Evolutionary conservation across 2,113 vertebrate species (phyloP).

Genomic region (Tachysurus vachellii): DNA sequence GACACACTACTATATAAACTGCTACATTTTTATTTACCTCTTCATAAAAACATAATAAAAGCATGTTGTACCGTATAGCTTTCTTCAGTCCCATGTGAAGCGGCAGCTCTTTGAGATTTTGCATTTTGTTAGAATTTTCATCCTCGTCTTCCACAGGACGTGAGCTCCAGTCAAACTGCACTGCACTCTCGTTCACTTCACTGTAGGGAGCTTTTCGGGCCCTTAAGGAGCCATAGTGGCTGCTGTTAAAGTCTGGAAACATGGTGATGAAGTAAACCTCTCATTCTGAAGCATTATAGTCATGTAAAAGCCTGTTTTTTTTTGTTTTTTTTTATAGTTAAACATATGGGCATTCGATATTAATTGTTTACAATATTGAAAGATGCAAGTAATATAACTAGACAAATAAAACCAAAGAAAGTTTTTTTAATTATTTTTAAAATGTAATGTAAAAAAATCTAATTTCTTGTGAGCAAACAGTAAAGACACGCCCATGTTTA

Average conservation of each 20-base stretch:
- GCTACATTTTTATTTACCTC: neutral
- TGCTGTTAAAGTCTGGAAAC: constrained; percentile 28
- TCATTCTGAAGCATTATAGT: neutral
- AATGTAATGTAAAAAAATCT: too few species aligned
- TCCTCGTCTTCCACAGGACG: constrained; percentile 40
- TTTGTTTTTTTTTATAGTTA: too few species aligned
- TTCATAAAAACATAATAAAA: neutral
- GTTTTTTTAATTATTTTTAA: too few species aligned
- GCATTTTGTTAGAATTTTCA: neutral
- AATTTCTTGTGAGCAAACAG: too few species aligned
- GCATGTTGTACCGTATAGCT: constrained; percentile 62
- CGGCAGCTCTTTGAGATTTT: constrained; percentile 56
- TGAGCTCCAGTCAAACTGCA: constrained; percentile 59
- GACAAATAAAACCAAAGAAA: too few species aligned
- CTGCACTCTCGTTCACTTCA: constrained; percentile 47
- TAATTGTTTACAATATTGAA: too few species aligned
- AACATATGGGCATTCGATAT: too few species aligned
- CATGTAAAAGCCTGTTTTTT: too few species aligned
- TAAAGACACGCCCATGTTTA: too few species aligned
- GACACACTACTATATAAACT: neutral
- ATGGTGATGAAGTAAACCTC: neutral
- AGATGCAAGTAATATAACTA: too few species aligned
- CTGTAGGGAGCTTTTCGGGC: constrained; percentile 43
- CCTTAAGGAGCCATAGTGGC: constrained; percentile 51
- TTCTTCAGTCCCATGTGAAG: constrained; percentile 68